Evolutionary conservation across 2,888 invertebrate species (phyloP).

Genomic region (Himalopsyche japonica): DNA sequence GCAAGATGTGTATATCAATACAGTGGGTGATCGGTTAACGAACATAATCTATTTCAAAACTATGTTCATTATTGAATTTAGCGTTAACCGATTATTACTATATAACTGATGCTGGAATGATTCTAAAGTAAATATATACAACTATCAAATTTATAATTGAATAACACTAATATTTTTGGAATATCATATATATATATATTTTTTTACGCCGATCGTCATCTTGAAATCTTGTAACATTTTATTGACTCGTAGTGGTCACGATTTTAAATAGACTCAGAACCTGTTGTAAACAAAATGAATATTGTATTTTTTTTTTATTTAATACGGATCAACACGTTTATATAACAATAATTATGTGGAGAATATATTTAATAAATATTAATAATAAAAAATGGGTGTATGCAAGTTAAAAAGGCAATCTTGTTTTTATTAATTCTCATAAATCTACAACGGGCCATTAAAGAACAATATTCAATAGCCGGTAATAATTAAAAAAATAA

Average conservation of each 20-base stretch:
- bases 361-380: neutral
- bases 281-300: neutral
- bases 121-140: too few species aligned
- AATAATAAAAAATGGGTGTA: neutral
- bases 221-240: neutral
- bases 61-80: too few species aligned
- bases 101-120: too few species aligned
- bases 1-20: too few species aligned
- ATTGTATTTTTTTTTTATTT: neutral
- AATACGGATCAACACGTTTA: neutral
- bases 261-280: neutral
- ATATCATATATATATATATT: too few species aligned
- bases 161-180: too few species aligned
- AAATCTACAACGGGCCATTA: constrained; percentile 11
- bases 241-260: neutral
- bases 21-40: too few species aligned
- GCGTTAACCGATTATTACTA: too few species aligned
- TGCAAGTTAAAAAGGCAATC: neutral
- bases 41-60: too few species aligned
- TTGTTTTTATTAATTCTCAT: neutral
- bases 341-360: neutral
- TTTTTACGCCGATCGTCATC: neutral
- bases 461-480: constrained; percentile 14
- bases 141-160: too few species aligned
- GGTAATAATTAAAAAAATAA: constrained; percentile 14